Evolutionary conservation across 2,797 vertebrate species (phyloP).

Genomic region (Crenichthys baileyi): DNA sequence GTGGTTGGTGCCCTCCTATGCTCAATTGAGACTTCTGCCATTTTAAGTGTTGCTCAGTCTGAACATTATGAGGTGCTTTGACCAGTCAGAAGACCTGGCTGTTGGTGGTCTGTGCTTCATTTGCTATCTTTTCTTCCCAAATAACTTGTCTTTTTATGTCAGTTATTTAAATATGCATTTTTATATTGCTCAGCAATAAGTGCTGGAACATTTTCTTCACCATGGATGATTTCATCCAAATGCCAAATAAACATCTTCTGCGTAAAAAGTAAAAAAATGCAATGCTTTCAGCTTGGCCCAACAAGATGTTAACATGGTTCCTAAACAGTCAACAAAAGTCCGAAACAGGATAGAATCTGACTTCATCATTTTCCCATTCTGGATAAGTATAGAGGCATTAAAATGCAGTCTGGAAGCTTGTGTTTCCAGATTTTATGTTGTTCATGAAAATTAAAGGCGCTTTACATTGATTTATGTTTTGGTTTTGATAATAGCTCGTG

Average conservation of each 20-base stretch:
- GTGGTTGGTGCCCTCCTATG: conserved; percentile 48
- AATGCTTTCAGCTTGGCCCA: background rate
- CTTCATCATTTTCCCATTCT: too few species aligned
- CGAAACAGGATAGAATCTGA: too few species aligned
- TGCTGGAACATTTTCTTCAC: background rate
- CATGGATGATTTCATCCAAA: background rate
- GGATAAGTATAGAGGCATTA: too few species aligned
- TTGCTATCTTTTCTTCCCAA: background rate
- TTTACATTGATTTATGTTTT: too few species aligned
- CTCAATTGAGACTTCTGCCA: conserved; percentile 50
- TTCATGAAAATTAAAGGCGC: too few species aligned
- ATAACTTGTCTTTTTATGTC: background rate
- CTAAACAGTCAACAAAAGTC: too few species aligned
- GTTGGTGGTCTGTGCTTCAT: conserved; percentile 39
- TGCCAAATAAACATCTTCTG: background rate
- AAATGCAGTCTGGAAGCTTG: too few species aligned
- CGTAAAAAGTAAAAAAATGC: background rate
- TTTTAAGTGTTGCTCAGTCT: conserved; percentile 43
- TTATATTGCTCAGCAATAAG: background rate
- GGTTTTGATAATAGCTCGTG: too few species aligned
- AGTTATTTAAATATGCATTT: background rate
- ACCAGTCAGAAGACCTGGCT: conserved; percentile 55
- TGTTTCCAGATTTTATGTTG: too few species aligned
- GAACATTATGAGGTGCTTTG: conserved; percentile 64
- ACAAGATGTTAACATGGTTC: too few species aligned